Evolutionary conservation across 2,888 invertebrate genomes (phyloP), one percentile per base, ranked within the genome.

Genomic region (Cristatella mucedo): DNA sequence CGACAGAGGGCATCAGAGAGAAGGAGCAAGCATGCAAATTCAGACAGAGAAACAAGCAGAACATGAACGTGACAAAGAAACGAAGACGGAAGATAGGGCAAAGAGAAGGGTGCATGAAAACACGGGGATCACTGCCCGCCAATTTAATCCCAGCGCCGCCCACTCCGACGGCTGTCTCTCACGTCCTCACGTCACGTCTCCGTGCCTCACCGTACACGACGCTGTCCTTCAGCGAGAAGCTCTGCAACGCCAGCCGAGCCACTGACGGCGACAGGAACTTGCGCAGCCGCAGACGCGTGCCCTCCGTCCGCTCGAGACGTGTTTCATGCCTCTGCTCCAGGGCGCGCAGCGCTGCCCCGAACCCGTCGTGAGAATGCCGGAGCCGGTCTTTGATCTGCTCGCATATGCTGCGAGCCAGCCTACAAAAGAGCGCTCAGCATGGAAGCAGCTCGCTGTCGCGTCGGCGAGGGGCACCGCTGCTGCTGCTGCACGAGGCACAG

Each of bases 261-360:
- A 85, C 75, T 39, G 75, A 72, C 0, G 85, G 86, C 0, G 84
- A 82, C 57, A 80, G 69, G 59, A 74, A 73, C 61, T 82, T 83
- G 41, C 64, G 46, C 6, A 66, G 53, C 41, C 55, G 55, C 29
- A 63, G 49, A 48, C 82, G 74, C 52, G 78, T 76, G 47, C 82
- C 82, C 54, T 83, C 83, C 0, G 82, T 82, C 53, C 78, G 76
- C 51, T 80, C 80, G 42, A 85, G 63, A 37, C 80, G 72, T 4
- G 75, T 76, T 0, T 74, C 74, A 42, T 82, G 72, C 49, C 79
- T 76, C 24, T 73, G 67, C 42, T 65, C 78, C 11, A 85, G 65
- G 29, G 78, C 73, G 20, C 74, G 68, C 41, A 85, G 70, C 9
- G 82, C 80, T 0, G 74, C 66, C 52, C 77, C 75, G 63, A 83